Evolutionary conservation across 1,140 invertebrate species (phyloP).

Genomic region (Bilobella aurantiaca): DNA sequence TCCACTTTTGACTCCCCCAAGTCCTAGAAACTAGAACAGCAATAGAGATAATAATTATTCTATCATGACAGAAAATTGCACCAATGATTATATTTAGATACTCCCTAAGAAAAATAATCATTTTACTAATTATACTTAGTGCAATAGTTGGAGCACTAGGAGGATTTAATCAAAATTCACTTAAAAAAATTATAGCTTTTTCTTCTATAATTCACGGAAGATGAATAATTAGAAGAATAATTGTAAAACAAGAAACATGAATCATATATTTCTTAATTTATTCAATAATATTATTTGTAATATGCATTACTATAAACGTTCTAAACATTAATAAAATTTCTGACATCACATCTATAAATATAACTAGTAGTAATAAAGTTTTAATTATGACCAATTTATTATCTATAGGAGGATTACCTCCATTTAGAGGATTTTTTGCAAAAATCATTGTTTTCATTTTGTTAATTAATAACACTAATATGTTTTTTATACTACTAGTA

Average conservation of each 20-base stretch:
- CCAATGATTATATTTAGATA: slow-evolving; percentile 18
- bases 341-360: neutral
- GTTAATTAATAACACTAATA: neutral
- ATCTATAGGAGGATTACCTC: slow-evolving; percentile 27
- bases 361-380: neutral
- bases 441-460: slow-evolving; percentile 19
- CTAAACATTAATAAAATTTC: slow-evolving; percentile 18
- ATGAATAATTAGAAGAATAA: slow-evolving; percentile 20
- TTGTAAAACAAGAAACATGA: slow-evolving; percentile 6
- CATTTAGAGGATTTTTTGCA: slow-evolving; percentile 24
- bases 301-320: no score
- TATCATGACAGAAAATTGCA: slow-evolving; percentile 31
- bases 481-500: neutral
- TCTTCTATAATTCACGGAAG: slow-evolving; percentile 28
- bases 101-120: slow-evolving; percentile 7
- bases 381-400: slow-evolving; percentile 21
- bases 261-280: slow-evolving; percentile 20
- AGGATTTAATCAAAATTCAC: slow-evolving; percentile 26
- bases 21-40: neutral
- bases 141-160: slow-evolving; percentile 15
- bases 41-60: slow-evolving; percentile 15
- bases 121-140: slow-evolving; percentile 10
- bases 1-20: slow-evolving; percentile 31
- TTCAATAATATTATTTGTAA: no score
- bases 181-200: slow-evolving; percentile 26